These are phyloP conservation scores for Dryocosmus kuriphilus DNA, from an alignment of 2,888 invertebrate species.

Conservation along the genomic window DNA sequence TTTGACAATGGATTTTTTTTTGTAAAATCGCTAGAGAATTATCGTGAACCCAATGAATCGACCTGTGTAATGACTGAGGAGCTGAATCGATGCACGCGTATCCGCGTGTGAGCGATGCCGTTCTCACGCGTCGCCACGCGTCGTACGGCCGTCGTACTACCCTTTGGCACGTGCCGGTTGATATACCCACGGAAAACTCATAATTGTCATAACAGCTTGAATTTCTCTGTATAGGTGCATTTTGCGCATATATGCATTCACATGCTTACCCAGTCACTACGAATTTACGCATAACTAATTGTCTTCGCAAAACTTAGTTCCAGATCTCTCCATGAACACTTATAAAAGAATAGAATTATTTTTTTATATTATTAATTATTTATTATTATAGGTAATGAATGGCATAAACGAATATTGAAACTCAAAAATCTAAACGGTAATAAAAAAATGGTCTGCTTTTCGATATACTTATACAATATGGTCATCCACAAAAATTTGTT, in stretches of 20 bases:
- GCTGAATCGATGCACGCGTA: conserved; percentile 45
- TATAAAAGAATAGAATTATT: no score
- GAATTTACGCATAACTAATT: conserved; percentile 36
- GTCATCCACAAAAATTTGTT: no score
- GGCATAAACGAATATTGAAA: no score
- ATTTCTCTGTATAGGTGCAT: conserved; percentile 35
- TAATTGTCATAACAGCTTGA: conserved; percentile 74
- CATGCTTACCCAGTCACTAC: conserved; percentile 34
- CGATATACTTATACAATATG: no score
- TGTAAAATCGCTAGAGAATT: not conserved
- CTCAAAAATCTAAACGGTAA: no score
- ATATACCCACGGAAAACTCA: conserved; percentile 71
- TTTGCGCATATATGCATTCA: conserved; percentile 38
- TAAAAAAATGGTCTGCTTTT: no score
- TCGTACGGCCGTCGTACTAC: no score
- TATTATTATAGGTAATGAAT: no score
- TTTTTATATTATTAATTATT: no score
- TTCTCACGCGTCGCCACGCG: conserved; percentile 75
- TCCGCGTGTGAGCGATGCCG: conserved; percentile 74
- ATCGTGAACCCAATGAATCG: conserved; percentile 26
- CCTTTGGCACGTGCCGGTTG: conserved; percentile 67
- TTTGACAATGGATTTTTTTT: not conserved
- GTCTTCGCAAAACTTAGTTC: not conserved
- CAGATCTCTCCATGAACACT: not conserved
- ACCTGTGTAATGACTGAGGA: conserved; percentile 8